Percentiles rank a stretch among this genome's conserved stretches.
Conservation (phyloP, 2,113 vertebrate species). For the Serilophus lunatus region DNA sequence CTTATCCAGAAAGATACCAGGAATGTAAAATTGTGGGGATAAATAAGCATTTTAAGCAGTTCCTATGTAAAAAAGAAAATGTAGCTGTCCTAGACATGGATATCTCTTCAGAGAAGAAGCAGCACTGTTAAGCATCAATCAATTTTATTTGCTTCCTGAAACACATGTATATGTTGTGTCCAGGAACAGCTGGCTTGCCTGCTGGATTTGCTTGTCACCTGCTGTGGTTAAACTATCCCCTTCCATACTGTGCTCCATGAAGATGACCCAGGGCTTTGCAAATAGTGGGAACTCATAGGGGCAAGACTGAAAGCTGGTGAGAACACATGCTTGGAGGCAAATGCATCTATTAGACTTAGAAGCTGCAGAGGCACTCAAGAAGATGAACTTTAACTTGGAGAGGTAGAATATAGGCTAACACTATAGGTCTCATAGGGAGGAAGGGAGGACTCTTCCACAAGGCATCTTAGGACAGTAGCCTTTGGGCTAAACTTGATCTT, state of each 20-base stretch:
- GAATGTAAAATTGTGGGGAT: neutral
- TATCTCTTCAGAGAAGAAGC: neutral
- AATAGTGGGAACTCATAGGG: neutral
- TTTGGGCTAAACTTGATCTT: neutral
- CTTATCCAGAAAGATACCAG: neutral
- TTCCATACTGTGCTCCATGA: neutral
- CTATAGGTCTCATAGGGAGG: accelerated
- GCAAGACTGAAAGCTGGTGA: neutral
- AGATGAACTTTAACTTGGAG: neutral
- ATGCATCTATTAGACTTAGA: neutral
- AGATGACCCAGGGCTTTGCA: neutral
- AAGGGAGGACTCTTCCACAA: neutral
- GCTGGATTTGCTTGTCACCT: neutral
- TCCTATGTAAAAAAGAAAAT: neutral
- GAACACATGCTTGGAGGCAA: neutral
- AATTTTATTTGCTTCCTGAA: neutral
- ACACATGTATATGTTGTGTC: neutral
- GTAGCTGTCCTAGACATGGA: neutral
- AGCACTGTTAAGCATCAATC: neutral
- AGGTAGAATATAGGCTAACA: neutral
- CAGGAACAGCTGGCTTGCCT: neutral
- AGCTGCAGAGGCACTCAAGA: neutral
- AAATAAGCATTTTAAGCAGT: neutral
- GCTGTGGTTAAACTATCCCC: neutral
- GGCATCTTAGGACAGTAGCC: neutral